Evolutionary conservation across 53 echinoderm and acorn worm species (phyloP), one percentile per base, ranked within the genome.

Genomic region (Patiria pectinifera): DNA sequence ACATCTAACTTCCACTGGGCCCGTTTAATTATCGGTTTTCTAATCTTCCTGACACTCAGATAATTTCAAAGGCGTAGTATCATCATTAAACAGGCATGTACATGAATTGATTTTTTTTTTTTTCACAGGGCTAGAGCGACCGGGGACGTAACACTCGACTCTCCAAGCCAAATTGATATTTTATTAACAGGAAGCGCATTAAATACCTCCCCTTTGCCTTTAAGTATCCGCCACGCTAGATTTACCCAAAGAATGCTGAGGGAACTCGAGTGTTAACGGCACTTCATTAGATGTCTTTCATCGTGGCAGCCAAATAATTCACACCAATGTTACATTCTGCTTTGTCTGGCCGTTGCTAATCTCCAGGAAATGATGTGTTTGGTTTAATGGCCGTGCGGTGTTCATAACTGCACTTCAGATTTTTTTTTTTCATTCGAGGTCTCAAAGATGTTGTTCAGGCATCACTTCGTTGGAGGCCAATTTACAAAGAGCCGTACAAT

Each of bases 141-240:
- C 15, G 35, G 69, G 8, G 47, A 22, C 23, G 16, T 25, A 58
- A 22, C 12, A 35, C 24, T 1, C 16, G 45, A 22, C 35, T 45
- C 35, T 45, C 53, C 48, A 7, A 47, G 23, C 24, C 76, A 75
- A 86, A 86, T 86, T 86, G 75, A 86, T 86, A 86, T 86, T 86
- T 86, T 70, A 86, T 86, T 48, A 86, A 86, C 86, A 75, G 86
- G 86, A 86, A 86, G 86, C 26, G 22, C 62, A 85, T 83, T 85
- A 69, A 85, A 4, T 43, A 59, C 83, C 44, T n/a, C 48, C 49
- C 66, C 19, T 66, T 66, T 11, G 13, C 12, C 13, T 75, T 48
- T 72, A 76, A 86, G 86, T 49, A 23, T 11, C 7, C 2, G 46
- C 19, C 75, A 86, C 86, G 74, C 62, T 72, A 86, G 86, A 86